Evolutionary conservation across 1,140 invertebrate genomes (phyloP).

Genomic region (Drosophila malerkotliana): DNA sequence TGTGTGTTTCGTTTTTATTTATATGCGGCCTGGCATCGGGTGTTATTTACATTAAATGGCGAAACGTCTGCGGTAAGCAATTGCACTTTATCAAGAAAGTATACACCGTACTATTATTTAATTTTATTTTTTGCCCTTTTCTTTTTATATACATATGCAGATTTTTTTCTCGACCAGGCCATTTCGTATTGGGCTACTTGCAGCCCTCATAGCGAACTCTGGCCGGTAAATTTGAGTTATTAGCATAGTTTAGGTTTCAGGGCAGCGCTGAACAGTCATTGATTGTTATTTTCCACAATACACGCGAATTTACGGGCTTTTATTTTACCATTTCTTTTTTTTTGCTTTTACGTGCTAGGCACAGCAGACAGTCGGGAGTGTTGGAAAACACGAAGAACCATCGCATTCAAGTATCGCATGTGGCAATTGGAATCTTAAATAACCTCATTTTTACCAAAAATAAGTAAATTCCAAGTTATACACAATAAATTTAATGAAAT

Average conservation of each 20-base stretch:
- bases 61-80: constrained; percentile 15
- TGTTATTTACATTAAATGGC: constrained; percentile 41
- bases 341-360: constrained; percentile 48
- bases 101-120: constrained; percentile 28
- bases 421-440: constrained; percentile 11
- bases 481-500: neutral
- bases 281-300: constrained; percentile 9
- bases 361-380: constrained; percentile 45
- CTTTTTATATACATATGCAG: constrained; percentile 29
- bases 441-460: neutral
- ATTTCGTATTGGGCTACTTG: constrained; percentile 6
- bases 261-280: neutral
- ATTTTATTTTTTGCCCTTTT: constrained; percentile 23
- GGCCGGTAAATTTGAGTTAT: neutral
- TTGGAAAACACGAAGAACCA: constrained; percentile 27
- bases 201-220: neutral
- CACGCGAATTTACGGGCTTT: constrained; percentile 14
- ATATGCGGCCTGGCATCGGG: constrained; percentile 27
- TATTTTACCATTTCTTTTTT: constrained; percentile 49
- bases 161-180: constrained; percentile 17
- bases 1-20: constrained; percentile 37
- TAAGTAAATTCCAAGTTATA: neutral
- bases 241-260: constrained; percentile 14
- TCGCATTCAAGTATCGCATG: constrained; percentile 33
- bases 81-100: constrained; percentile 15